phyloP scores from a whole-genome alignment of 2,888 invertebrate species.

The Abscondita cerata region DNA sequence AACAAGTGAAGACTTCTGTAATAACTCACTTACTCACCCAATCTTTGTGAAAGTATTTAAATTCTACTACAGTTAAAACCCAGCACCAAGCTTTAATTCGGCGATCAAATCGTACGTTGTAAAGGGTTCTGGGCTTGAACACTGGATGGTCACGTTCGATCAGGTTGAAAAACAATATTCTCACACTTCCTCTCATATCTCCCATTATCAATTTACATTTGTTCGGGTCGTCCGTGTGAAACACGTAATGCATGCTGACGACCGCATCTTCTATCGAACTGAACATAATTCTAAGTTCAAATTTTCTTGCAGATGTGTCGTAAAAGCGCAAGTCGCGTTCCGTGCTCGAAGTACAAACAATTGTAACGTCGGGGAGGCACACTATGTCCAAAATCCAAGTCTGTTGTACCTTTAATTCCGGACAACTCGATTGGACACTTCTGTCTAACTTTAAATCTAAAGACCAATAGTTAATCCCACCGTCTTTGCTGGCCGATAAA shows the following conservation, averaged over 20 bases:
- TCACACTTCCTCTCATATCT: conserved; percentile 76
- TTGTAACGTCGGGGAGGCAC: conserved; percentile 77
- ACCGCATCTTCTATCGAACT: conserved; percentile 69
- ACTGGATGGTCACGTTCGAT: conserved; percentile 72
- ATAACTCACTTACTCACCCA: conserved; percentile 76
- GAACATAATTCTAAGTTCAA: conserved; percentile 74
- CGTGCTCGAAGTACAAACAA: conserved; percentile 78
- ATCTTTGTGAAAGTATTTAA: conserved; percentile 67
- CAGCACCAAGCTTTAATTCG: conserved; percentile 46
- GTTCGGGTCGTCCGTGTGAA: conserved; percentile 63
- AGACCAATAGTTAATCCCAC: conserved; percentile 80
- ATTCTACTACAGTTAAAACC: conserved; percentile 58
- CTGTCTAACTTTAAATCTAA: conserved; percentile 71
- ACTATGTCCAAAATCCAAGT: conserved; percentile 80
- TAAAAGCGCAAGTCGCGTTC: conserved; percentile 83
- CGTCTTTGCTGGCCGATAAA: conserved; percentile 78
- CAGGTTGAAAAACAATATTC: conserved; percentile 68
- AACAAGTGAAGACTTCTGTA: conserved; percentile 69
- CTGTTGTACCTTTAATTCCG: conserved; percentile 64
- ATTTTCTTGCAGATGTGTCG: conserved; percentile 77
- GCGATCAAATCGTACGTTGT: conserved; percentile 62
- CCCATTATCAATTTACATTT: conserved; percentile 73
- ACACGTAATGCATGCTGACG: conserved; percentile 67
- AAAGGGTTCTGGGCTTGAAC: conserved; percentile 70
- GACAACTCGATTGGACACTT: conserved; percentile 68